Percentiles rank a stretch among this genome's conserved stretches.
Evolutionary conservation across 2,113 vertebrate genomes (phyloP).

Genomic region (Glaucidium brasilianum): DNA sequence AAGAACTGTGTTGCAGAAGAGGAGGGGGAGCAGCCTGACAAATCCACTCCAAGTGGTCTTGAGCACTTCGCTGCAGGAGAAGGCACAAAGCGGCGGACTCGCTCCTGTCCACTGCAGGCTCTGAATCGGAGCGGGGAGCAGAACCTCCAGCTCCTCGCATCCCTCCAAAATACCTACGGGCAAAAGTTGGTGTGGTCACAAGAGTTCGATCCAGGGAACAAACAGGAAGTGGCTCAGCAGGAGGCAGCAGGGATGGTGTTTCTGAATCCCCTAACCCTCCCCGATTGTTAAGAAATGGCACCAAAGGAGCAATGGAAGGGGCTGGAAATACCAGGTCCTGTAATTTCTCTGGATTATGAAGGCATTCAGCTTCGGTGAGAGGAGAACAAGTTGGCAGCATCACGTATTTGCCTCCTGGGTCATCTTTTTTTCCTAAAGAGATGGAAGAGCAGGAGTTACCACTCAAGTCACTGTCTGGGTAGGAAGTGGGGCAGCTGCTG

Average conservation of each 20-base stretch:
- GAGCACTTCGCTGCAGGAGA: neutral
- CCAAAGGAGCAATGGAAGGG: neutral
- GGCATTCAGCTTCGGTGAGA: neutral
- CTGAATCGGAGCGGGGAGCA: rapidly evolving
- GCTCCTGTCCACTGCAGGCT: neutral
- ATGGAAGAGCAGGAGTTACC: neutral
- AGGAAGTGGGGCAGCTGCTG: neutral
- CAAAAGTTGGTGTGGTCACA: neutral
- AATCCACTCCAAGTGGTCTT: neutral
- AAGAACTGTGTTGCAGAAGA: neutral
- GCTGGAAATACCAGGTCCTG: neutral
- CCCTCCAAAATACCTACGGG: neutral
- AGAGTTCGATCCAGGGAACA: no score
- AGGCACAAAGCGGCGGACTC: neutral
- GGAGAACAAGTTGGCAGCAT: neutral
- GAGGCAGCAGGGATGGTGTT: neutral
- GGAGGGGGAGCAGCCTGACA: neutral
- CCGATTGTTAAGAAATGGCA: rapidly evolving
- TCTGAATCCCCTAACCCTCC: neutral
- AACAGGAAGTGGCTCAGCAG: neutral
- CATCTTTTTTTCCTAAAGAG: neutral
- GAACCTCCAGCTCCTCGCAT: rapidly evolving
- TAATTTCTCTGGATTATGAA: neutral
- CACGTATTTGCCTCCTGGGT: neutral
- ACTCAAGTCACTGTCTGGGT: neutral